Evolutionary conservation across 1,140 invertebrate genomes (phyloP).

Genomic region (Anoplophora glabripennis): DNA sequence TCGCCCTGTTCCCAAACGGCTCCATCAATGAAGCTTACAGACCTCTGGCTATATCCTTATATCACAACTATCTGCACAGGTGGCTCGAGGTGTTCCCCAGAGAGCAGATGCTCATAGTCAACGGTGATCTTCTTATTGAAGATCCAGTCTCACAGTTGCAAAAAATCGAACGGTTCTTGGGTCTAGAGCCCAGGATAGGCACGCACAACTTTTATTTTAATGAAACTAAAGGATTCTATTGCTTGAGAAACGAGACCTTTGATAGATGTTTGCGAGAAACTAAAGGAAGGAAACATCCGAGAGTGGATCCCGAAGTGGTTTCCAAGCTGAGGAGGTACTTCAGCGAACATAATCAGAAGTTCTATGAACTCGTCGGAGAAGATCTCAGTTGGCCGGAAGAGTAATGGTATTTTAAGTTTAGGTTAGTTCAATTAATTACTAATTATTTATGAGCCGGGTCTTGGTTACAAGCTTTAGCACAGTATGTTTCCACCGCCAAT

Average conservation of each 20-base stretch:
- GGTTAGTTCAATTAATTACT: neutral
- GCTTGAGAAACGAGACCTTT: slow-evolving; percentile 79
- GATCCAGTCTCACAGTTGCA: slow-evolving; percentile 89
- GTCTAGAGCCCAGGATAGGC: slow-evolving; percentile 71
- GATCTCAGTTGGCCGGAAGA: slow-evolving; percentile 89
- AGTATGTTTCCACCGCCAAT: neutral
- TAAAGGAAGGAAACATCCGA: slow-evolving; percentile 90
- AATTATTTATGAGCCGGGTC: slow-evolving; percentile 5
- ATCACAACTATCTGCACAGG: slow-evolving; percentile 77
- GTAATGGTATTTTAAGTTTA: slow-evolving; percentile 43
- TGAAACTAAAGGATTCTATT: slow-evolving; percentile 95
- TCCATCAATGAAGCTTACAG: slow-evolving; percentile 79
- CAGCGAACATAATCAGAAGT: slow-evolving; percentile 90
- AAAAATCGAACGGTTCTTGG: slow-evolving; percentile 86
- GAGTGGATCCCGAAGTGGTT: slow-evolving; percentile 80
- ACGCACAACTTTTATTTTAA: slow-evolving; percentile 96
- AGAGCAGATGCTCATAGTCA: slow-evolving; percentile 90
- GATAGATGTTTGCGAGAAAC: slow-evolving; percentile 92
- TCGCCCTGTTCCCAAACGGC: slow-evolving; percentile 75
- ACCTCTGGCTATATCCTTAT: slow-evolving; percentile 72
- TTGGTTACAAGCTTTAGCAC: neutral
- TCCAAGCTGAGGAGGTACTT: slow-evolving; percentile 89
- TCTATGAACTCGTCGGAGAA: slow-evolving; percentile 90
- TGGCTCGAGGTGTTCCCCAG: slow-evolving; percentile 75
- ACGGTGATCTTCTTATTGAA: slow-evolving; percentile 92